Percentiles rank a stretch among this genome's conserved stretches.
Evolutionary conservation across 2,797 vertebrate species (phyloP).

Genomic region (Brotula barbata): DNA sequence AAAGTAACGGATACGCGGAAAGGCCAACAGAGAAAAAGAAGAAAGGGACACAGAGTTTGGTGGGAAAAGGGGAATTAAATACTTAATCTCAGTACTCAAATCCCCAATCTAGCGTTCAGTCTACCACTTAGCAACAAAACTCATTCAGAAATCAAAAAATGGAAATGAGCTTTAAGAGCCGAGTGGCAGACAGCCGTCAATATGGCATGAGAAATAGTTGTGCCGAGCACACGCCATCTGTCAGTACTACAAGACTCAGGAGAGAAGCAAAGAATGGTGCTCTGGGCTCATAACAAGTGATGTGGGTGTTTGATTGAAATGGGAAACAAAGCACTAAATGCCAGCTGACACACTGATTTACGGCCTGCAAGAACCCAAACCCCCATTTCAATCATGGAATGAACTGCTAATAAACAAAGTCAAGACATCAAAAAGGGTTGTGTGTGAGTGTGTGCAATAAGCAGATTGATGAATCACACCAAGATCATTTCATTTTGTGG

Average conservation of each 20-base stretch:
- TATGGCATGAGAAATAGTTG: conserved; percentile 66
- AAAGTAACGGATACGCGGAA: conserved; percentile 25
- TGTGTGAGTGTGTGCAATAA: conserved; percentile 31
- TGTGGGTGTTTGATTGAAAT: conserved; percentile 82
- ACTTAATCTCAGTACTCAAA: conserved; percentile 43
- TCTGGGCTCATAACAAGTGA: conserved; percentile 74
- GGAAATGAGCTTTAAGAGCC: conserved; percentile 56
- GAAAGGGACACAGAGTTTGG: conserved; percentile 4
- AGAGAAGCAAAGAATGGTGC: conserved; percentile 60
- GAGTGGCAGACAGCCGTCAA: conserved; percentile 45
- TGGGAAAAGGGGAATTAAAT: conserved; percentile 9
- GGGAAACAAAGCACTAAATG: conserved; percentile 83
- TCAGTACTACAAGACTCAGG: conserved; percentile 69
- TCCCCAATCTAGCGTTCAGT: conserved; percentile 47
- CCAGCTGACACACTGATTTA: conserved; percentile 81
- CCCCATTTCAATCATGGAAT: conserved; percentile 82
- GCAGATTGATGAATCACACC: conserved; percentile 68
- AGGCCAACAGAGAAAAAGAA: conserved; percentile 28
- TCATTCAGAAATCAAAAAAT: conserved; percentile 51
- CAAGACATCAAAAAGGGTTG: conserved; percentile 68
- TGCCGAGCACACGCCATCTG: conserved; percentile 70
- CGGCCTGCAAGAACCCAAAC: conserved; percentile 70
- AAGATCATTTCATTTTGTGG: conserved; percentile 67
- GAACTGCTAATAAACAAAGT: conserved; percentile 81
- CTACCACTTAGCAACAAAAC: conserved; percentile 22